Percentiles rank a stretch among this genome's conserved stretches.
phyloP scores from a whole-genome alignment of 2,113 vertebrate genomes.

The Nycticryphes semicollaris region DNA sequence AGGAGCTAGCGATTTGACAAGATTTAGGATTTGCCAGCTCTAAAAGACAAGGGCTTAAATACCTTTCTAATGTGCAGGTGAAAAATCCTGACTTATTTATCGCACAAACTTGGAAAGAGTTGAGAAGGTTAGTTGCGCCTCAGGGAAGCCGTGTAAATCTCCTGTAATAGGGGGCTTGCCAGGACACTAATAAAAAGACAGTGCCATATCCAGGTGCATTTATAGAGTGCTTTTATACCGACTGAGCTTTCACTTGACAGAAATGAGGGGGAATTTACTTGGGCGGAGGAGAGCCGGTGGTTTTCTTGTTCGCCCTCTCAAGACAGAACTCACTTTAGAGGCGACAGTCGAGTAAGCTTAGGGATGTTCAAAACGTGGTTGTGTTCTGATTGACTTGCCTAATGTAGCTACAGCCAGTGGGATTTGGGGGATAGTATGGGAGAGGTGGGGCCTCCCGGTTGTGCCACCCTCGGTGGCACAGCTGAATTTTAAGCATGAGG shows the following conservation, averaged over 20 bases:
- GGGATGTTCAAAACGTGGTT: not conserved
- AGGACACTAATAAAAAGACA: not conserved
- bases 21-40: not conserved
- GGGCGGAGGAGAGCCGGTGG: not conserved
- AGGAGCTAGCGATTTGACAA: not conserved
- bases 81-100: not conserved
- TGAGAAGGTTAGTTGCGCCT: not conserved
- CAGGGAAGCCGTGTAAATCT: not conserved
- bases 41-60: not conserved
- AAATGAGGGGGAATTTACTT: not conserved
- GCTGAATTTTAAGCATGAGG: not conserved
- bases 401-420: not conserved
- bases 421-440: not conserved
- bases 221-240: not conserved
- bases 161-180: not conserved
- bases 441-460: not conserved
- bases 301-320: not conserved
- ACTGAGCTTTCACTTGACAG: not conserved
- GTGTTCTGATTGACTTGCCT: not conserved
- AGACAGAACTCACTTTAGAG: not conserved
- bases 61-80: not conserved
- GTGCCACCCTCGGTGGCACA: not conserved
- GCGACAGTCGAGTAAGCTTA: fast-evolving
- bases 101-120: fast-evolving
- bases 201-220: not conserved